Conservation (phyloP, 2,888 invertebrate species). For the Rugalucina vietnamica region DNA sequence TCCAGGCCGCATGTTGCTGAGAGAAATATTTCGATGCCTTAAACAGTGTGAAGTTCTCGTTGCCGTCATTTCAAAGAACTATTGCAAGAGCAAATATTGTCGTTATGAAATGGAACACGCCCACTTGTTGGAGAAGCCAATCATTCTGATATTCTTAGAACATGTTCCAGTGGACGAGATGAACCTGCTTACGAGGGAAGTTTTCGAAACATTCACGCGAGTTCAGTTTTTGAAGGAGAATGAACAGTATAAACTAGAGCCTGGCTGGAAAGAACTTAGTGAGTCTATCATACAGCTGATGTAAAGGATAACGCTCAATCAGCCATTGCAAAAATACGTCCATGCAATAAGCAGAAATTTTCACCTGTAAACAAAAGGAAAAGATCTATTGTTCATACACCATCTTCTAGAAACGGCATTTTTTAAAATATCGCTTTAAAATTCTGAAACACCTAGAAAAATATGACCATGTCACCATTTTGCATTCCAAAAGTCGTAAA, state of each 20-base stretch:
- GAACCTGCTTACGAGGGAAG: neutral
- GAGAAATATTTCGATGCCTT: neutral
- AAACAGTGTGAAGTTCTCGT: neutral
- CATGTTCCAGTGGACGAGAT: neutral
- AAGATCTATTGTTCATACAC: no score
- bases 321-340: no score
- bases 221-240: neutral
- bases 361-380: no score
- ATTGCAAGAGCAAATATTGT: neutral
- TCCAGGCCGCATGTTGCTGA: neutral
- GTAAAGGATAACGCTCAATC: no score
- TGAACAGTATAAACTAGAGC: neutral
- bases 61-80: neutral
- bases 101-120: neutral
- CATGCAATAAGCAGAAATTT: no score
- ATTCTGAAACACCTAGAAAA: no score
- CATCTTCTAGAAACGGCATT: no score
- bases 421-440: no score
- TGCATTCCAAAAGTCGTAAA: no score
- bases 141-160: neutral
- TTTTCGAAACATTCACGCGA: neutral
- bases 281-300: no score
- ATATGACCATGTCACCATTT: no score
- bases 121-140: neutral
- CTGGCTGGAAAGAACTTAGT: neutral